These are phyloP conservation scores for Platycnemis pennipes DNA, from an alignment of 2,888 invertebrate genomes.

Conservation along the genomic window DNA sequence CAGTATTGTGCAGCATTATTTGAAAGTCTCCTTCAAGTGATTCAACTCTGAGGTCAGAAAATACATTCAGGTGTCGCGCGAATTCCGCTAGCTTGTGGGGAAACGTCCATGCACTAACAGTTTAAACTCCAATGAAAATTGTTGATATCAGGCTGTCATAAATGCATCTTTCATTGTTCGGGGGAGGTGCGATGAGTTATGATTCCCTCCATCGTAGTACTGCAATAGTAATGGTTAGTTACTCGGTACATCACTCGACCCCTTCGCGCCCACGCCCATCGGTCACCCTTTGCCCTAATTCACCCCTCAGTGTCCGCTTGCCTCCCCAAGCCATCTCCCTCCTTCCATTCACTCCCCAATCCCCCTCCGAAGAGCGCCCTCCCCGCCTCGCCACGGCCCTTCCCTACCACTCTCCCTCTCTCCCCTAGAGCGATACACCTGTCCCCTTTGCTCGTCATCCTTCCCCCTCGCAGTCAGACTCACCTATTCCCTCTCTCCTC, in stretches of 20 bases:
- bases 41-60: too few species aligned
- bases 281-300: not conserved
- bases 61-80: too few species aligned
- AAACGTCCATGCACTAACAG: too few species aligned
- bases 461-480: not conserved
- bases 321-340: not conserved
- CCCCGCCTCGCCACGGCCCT: not conserved
- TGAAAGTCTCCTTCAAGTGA: too few species aligned
- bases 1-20: too few species aligned
- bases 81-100: too few species aligned
- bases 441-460: not conserved
- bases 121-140: too few species aligned
- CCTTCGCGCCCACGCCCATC: not conserved
- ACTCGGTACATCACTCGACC: not conserved
- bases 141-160: too few species aligned
- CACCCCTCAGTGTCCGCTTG: too few species aligned
- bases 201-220: not conserved
- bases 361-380: not conserved
- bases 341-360: not conserved
- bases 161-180: not conserved
- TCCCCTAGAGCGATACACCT: not conserved
- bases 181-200: not conserved
- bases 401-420: not conserved
- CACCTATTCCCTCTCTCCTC: not conserved
- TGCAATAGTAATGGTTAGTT: not conserved